These are phyloP conservation scores for Eupithecia dodoneata DNA, from an alignment of 2,888 invertebrate genomes.

Conservation along the genomic window DNA sequence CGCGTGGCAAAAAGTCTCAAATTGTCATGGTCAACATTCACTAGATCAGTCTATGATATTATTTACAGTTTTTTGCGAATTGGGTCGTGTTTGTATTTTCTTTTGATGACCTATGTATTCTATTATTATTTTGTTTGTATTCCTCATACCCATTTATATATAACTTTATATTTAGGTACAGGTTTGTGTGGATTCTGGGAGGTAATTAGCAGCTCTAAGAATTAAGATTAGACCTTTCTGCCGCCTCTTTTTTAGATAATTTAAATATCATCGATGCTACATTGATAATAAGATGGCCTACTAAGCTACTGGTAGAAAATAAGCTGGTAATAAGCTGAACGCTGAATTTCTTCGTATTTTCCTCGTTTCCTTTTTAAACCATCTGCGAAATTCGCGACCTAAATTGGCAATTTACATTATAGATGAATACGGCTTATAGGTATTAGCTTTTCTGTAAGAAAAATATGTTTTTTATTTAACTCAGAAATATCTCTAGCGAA, in stretches of 20 bases:
- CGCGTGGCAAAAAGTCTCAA: background rate
- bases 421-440: background rate
- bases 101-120: too few relatives aligned
- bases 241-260: background rate
- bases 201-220: background rate
- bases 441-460: background rate
- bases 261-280: background rate
- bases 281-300: background rate
- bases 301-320: background rate
- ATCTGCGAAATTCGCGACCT: conserved; percentile 3
- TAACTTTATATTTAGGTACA: background rate
- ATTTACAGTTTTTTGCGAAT: background rate
- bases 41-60: background rate
- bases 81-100: background rate
- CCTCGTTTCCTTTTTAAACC: background rate
- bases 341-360: background rate
- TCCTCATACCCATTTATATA: too few relatives aligned
- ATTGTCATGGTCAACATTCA: background rate
- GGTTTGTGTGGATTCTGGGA: background rate
- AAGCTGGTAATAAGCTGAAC: background rate
- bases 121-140: too few relatives aligned
- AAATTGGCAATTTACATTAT: conserved; percentile 9
- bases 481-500: background rate
- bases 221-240: background rate
- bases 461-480: background rate